A percentile compares a stretch with the other conserved stretches of the same genome.
These are phyloP conservation scores for Protaetia brevitarsis DNA, from an alignment of 1,140 invertebrate genomes.

Conservation along the genomic window DNA sequence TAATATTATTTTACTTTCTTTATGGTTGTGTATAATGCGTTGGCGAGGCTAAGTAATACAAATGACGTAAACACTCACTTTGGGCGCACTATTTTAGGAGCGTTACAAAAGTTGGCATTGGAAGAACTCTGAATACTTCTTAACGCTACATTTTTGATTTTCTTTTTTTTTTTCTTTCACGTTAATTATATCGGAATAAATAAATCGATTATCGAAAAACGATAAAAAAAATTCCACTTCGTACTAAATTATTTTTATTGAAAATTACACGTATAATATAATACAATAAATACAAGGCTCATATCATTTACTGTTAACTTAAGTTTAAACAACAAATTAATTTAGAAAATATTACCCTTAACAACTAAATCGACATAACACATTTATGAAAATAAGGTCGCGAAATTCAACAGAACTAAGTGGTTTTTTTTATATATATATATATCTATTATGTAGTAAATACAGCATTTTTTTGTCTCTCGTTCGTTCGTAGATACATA, in stretches of 20 bases:
- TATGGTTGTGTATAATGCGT: conserved; percentile 11
- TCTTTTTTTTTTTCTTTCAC: background rate
- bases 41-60: conserved; percentile 22
- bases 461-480: too few relatives aligned
- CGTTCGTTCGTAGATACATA: too few relatives aligned
- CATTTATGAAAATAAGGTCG: too few relatives aligned
- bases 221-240: background rate
- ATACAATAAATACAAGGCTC: conserved; percentile 9
- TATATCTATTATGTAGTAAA: too few relatives aligned
- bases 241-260: conserved; percentile 1
- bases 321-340: too few relatives aligned
- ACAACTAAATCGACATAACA: too few relatives aligned
- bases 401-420: too few relatives aligned
- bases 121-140: conserved; percentile 20
- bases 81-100: conserved; percentile 32
- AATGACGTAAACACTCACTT: conserved; percentile 30
- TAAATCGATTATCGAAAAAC: too few relatives aligned
- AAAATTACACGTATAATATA: background rate
- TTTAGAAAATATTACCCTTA: too few relatives aligned
- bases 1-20: background rate
- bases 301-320: too few relatives aligned
- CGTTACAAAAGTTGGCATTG: conserved; percentile 29
- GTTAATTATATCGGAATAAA: background rate
- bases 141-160: background rate
- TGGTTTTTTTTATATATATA: too few relatives aligned